Conservation (phyloP, 2,113 vertebrate genomes). For the Pristiophorus japonicus region DNA sequence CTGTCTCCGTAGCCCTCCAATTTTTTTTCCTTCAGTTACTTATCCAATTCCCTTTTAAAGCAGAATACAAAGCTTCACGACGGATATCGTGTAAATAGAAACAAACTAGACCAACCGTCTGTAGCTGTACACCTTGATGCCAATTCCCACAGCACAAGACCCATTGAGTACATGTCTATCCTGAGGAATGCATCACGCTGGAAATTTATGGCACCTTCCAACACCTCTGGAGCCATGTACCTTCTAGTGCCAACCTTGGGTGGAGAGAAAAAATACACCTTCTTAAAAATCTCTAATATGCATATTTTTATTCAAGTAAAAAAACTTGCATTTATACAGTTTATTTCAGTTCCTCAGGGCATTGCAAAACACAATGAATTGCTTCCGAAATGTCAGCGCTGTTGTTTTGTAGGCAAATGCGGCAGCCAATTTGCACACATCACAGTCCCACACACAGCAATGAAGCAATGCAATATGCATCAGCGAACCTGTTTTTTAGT, state of each 20-base stretch:
- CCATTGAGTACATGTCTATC: constrained; percentile 96
- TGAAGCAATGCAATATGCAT: not conserved
- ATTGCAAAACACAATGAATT: not conserved
- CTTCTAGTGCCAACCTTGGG: constrained; percentile 86
- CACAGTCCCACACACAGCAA: not conserved
- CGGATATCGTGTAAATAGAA: not conserved
- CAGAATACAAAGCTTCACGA: not conserved
- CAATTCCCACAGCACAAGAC: constrained; percentile 88
- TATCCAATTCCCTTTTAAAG: no score
- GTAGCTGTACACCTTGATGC: constrained; percentile 86
- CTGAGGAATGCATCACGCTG: constrained; percentile 93
- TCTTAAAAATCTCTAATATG: not conserved
- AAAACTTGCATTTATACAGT: not conserved
- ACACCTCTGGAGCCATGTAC: constrained; percentile 97
- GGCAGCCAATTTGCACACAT: not conserved
- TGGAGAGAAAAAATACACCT: constrained; percentile 32
- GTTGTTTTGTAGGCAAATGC: not conserved
- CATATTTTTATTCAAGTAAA: not conserved
- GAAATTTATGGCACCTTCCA: constrained; percentile 97
- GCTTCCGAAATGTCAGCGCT: not conserved
- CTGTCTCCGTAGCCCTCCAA: no score
- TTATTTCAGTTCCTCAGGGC: not conserved
- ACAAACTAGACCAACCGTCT: constrained; percentile 68
- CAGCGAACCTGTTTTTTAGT: no score
- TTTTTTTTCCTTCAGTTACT: no score